phyloP scores from a whole-genome alignment of 1,140 invertebrate species.

The Rhynchophorus ferrugineus region DNA sequence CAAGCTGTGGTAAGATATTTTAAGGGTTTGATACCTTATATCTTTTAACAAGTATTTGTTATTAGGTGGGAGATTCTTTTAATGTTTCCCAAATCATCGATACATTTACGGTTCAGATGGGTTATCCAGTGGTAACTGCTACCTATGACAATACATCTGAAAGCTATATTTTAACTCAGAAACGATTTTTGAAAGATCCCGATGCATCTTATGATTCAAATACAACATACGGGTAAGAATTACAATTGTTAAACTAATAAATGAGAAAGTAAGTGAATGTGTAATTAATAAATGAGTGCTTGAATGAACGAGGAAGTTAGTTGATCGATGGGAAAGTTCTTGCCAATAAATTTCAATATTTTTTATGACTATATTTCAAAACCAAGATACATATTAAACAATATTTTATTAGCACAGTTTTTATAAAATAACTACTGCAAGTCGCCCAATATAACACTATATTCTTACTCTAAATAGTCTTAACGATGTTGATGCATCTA shows the following conservation, averaged over 20 bases:
- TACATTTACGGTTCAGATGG: slow-evolving; percentile 90
- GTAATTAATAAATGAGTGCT: too few species aligned
- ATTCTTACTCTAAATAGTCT: too few species aligned
- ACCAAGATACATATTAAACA: too few species aligned
- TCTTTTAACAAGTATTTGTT: not conserved
- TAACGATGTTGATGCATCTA: too few species aligned
- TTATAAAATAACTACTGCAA: too few species aligned
- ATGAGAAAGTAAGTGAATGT: too few species aligned
- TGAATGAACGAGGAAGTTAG: too few species aligned
- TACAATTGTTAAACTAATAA: not conserved
- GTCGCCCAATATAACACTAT: too few species aligned
- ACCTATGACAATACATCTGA: slow-evolving; percentile 39
- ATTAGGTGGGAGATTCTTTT: slow-evolving; percentile 35
- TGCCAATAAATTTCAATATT: too few species aligned
- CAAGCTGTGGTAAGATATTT: slow-evolving; percentile 41
- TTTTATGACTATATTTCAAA: too few species aligned
- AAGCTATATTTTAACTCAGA: slow-evolving; percentile 58
- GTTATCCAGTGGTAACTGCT: slow-evolving; percentile 73
- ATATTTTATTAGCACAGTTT: too few species aligned
- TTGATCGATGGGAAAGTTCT: too few species aligned
- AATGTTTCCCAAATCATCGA: slow-evolving; percentile 73
- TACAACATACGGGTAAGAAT: slow-evolving; percentile 52
- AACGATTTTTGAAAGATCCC: slow-evolving; percentile 63
- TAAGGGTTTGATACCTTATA: not conserved
- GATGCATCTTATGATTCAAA: slow-evolving; percentile 45